phyloP scores from a whole-genome alignment of 1,140 invertebrate genomes.

The Scaptomyza hsui region DNA sequence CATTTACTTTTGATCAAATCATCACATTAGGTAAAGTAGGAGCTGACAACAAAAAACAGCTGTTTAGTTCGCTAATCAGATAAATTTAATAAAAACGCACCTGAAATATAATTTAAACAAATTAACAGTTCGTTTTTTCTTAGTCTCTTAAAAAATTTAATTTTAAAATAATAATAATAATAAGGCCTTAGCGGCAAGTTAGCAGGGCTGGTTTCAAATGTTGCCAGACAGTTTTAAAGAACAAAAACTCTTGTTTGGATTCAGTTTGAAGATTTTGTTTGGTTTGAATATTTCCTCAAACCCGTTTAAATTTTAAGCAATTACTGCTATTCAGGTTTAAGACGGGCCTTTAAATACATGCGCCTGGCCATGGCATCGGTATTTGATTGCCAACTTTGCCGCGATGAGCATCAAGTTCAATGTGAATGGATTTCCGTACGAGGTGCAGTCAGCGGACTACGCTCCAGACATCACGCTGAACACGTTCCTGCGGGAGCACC shows the following conservation, averaged over 20 bases:
- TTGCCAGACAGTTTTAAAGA: too few species aligned
- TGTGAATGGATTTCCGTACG: constrained; percentile 67
- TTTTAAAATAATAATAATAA: too few species aligned
- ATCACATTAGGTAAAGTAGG: too few species aligned
- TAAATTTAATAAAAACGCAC: too few species aligned
- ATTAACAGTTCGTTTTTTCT: too few species aligned
- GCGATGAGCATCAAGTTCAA: constrained; percentile 69
- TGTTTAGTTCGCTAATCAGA: too few species aligned
- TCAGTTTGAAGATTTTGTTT: background rate
- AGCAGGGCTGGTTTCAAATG: too few species aligned
- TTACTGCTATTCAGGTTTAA: constrained; percentile 44
- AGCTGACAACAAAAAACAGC: too few species aligned
- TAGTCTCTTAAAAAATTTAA: too few species aligned
- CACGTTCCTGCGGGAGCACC: constrained; percentile 87
- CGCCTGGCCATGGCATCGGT: background rate
- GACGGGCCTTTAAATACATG: constrained; percentile 50
- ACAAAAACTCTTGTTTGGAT: background rate
- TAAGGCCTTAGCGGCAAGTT: too few species aligned
- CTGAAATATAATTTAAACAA: too few species aligned
- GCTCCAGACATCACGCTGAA: constrained; percentile 87
- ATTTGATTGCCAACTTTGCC: constrained; percentile 35
- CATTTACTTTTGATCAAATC: too few species aligned
- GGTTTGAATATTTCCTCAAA: background rate
- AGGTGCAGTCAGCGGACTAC: constrained; percentile 57
- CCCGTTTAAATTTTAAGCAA: background rate